A percentile compares a stretch with the other conserved stretches of the same genome.
Conservation (phyloP, 1,140 invertebrate genomes). For the Halictus rubicundus region DNA sequence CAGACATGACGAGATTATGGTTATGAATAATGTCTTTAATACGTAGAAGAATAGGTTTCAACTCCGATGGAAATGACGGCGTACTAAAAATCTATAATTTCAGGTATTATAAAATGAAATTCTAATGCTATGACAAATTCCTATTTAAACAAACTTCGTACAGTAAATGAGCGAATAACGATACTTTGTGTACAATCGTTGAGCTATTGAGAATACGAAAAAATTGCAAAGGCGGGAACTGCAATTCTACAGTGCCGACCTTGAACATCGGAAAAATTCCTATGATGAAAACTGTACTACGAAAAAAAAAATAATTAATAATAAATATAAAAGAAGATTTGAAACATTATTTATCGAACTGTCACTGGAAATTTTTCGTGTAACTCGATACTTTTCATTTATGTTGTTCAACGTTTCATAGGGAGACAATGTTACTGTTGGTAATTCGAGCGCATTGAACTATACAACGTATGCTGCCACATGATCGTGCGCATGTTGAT, state of each 20-base stretch:
- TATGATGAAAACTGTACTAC: neutral
- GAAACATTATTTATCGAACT: neutral
- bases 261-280: neutral
- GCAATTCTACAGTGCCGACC: neutral
- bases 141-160: neutral
- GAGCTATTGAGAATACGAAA: neutral
- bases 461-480: neutral
- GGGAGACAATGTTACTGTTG: neutral
- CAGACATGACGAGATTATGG: too few species aligned
- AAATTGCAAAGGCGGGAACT: conserved; percentile 36
- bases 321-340: neutral
- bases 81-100: too few species aligned
- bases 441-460: neutral
- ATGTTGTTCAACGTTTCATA: neutral
- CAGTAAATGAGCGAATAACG: neutral
- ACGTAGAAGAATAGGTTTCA: too few species aligned
- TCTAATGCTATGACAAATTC: neutral
- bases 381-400: neutral
- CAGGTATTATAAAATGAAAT: neutral
- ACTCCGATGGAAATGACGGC: too few species aligned
- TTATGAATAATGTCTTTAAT: too few species aligned
- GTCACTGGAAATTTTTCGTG: neutral
- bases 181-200: neutral
- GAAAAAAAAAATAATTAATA: neutral
- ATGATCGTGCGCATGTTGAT: neutral